Evolutionary conservation across 1,140 invertebrate species (phyloP), one percentile per base, ranked within the genome.

Genomic region (Cyclina sinensis): DNA sequence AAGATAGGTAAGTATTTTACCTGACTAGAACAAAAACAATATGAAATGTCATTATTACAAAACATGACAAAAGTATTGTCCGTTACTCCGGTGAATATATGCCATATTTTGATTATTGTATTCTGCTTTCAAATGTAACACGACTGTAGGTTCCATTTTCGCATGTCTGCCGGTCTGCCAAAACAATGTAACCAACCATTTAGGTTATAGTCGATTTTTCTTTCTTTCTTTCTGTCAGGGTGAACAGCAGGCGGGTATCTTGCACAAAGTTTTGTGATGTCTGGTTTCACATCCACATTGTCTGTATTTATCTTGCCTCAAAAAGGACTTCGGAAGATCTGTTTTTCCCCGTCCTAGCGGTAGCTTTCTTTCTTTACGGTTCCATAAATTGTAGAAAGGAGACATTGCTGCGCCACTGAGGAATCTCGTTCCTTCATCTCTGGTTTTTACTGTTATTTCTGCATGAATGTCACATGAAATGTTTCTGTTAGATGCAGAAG

Each of bases 281-380:
- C 80, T 83, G 0, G 80, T 83, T 27, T 48, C n/a, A 48, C 80
- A 83, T 11, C 80, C 80, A 32, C 80, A 83, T 59, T 83, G 80
- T 48, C 80, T 68, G 35, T 83, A 83, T 48, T 68, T 62, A 65
- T 70, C 43, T 35, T 83, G 80, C 16, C 80, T 62, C 21, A 70
- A 37, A 35, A 83, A 70, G 1, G 35, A 32, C 12, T 37, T 83
- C 5, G 80, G 80, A 46, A 70, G 62, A 18, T 68, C 80, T 18
- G 65, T 83, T 32, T 83, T 65, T 4, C 80, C 80, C 3, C 80
- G 59, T 27, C 80, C 80, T 14, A 83, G 62, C 3, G 65, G 80
- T 32, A 37, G 37, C 18, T 37, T 43, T 35, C 30, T 24, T 14
- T 83, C 35, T 37, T 65, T 68, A 24, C 80, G n/a, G 62, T 70